Evolutionary conservation across 2,113 vertebrate genomes (phyloP).

Genomic region (Ophthalmolycus amberensis): DNA sequence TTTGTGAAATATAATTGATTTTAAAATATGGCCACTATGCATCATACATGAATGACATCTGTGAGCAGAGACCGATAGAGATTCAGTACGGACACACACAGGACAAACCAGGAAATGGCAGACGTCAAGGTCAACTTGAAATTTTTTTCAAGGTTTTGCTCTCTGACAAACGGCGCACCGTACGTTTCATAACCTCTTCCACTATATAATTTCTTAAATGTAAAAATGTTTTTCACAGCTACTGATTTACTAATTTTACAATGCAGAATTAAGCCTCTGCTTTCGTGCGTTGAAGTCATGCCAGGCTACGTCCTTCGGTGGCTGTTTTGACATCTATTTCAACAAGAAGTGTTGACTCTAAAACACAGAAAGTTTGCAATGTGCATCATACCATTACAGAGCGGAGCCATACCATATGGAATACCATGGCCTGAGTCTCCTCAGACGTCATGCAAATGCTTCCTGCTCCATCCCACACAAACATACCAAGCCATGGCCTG

Average conservation of each 20-base stretch:
- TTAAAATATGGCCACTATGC: neutral
- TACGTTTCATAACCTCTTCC: constrained; percentile 7
- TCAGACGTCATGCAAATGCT: constrained; percentile 33
- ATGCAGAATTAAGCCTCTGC: constrained; percentile 1
- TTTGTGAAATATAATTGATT: neutral
- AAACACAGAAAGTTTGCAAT: constrained; percentile 14
- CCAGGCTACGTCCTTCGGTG: constrained; percentile 5
- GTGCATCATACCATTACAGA: constrained; percentile 47
- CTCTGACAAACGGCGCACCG: neutral
- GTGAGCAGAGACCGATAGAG: constrained; percentile 9
- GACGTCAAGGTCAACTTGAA: constrained; percentile 38
- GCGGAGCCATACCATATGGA: constrained; percentile 17
- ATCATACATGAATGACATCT: neutral
- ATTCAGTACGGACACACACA: constrained; percentile 15
- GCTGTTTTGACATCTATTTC: constrained; percentile 33
- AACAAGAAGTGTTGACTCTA: constrained; percentile 8
- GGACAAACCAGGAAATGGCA: constrained; percentile 5
- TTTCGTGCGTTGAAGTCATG: constrained; percentile 3
- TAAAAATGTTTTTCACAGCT: constrained; percentile 28
- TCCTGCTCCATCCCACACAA: neutral
- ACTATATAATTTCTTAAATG: constrained; percentile 20
- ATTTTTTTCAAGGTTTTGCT: neutral
- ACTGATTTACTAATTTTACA: constrained; percentile 14
- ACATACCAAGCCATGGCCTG: neutral
- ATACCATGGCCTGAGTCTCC: constrained; percentile 8